Base-by-base conservation (phyloP, 37 sponge, comb jelly and placozoan species). In the Amphimedon queenslandica region DNA sequence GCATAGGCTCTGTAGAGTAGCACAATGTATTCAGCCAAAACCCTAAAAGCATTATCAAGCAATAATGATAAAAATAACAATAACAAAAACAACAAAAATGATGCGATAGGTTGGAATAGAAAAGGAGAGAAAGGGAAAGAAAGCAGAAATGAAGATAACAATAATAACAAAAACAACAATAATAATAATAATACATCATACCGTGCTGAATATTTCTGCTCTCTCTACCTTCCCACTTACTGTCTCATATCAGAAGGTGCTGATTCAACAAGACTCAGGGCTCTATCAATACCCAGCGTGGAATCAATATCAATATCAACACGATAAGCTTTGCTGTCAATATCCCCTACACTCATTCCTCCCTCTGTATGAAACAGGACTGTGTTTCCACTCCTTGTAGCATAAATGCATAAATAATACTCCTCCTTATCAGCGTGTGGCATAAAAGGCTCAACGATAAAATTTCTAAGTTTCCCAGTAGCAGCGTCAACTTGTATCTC, bases 291-390 rank as follows among this genome's bases (percentile, higher is more conserved):
- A 3, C 60, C 57, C 20, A 86, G 71, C 23, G 43, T 37, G 43
- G 24, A 40, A 47, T 81, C 72, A 40, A 82, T 82, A 42, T 78
- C 79, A 40, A 91, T 74, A 5, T 91, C 71, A 27, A 91, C 78
- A n/a, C 55, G 57, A 4, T 57, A 42, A 32, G 92, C 87, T 67
- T 86, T 91, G 55, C 66, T 31, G 42, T 97, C 98, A 63, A 97
- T 89, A 72, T 97, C 90, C 25, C 98, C 98, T 13, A 97, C 79
- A 2, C 93, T 92, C 36, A 97, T 89, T 30, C 98, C 98, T 68
- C 98, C 98, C 76, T 91, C 86, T 57, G 87, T 78, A 74, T 90
- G 70, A 73, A 97, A 97, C 61, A 90, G 77, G 1, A 97, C 76
- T 0, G 78, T 78, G 83, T 93, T 94, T 4, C 98, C 94, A 57